Percentiles rank a stretch among this genome's conserved stretches.
Evolutionary conservation across 2,888 invertebrate species (phyloP).

Genomic region (Molorchus minor): DNA sequence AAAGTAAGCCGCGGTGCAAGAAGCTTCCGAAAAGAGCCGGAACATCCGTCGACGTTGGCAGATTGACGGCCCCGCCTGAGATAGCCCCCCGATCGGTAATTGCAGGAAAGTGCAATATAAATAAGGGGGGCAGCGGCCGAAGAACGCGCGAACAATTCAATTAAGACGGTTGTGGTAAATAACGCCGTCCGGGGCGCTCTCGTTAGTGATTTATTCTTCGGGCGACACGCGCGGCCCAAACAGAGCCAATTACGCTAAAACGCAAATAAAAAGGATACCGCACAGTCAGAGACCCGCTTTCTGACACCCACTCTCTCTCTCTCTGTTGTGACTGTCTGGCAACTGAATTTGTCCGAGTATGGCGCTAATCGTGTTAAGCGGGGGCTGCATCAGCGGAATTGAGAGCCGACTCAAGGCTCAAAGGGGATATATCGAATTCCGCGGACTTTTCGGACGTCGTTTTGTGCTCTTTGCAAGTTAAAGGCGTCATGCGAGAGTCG

Average conservation of each 20-base stretch:
- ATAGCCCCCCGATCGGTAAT: constrained; percentile 1
- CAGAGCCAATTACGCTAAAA: constrained; percentile 34
- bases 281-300: no score
- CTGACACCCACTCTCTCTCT: no score
- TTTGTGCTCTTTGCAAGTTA: neutral
- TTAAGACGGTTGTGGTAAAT: constrained; percentile 18
- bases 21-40: no score
- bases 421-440: constrained; percentile 16
- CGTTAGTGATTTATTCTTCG: constrained; percentile 36
- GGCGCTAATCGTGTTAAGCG: constrained; percentile 43
- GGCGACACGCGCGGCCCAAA: constrained; percentile 33
- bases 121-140: constrained; percentile 17
- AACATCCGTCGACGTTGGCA: no score
- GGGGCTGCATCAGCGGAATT: constrained; percentile 31
- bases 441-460: constrained; percentile 8
- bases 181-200: constrained; percentile 19
- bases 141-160: constrained; percentile 17
- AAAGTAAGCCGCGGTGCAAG: no score
- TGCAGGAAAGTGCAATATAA: constrained; percentile 6
- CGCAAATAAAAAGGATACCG: constrained; percentile 37
- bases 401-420: constrained; percentile 21
- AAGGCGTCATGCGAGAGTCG: neutral
- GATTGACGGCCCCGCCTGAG: neutral
- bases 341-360: constrained; percentile 40
- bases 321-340: constrained; percentile 11